These are phyloP conservation scores for Cydia fagiglandana DNA, from an alignment of 1,140 invertebrate species.

Conservation along the genomic window DNA sequence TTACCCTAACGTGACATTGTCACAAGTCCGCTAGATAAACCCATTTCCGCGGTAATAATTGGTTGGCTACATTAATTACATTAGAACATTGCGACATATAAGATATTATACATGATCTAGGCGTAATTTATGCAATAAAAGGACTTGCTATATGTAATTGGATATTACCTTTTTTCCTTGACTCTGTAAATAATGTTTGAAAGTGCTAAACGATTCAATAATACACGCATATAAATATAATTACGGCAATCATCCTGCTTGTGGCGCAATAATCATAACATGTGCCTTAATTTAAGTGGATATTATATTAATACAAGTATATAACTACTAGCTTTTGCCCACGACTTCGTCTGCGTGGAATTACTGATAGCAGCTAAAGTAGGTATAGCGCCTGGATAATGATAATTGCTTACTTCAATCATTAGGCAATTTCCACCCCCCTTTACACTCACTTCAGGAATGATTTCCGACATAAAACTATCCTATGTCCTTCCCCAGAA, in stretches of 20 bases:
- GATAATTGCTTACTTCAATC: no score
- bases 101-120: constrained; percentile 3
- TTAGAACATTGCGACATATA: background rate
- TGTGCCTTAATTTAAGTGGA: no score
- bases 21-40: constrained; percentile 7
- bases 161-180: constrained; percentile 2
- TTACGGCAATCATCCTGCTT: background rate
- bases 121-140: background rate
- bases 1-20: constrained; percentile 12
- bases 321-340: no score
- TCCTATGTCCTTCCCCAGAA: no score
- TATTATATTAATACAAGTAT: no score
- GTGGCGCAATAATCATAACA: background rate
- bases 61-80: constrained; percentile 4
- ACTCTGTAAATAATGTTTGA: background rate
- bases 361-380: no score
- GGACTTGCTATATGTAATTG: background rate
- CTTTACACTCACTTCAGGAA: no score
- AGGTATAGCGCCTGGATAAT: no score
- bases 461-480: no score
- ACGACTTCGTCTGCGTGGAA: no score
- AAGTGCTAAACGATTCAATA: background rate
- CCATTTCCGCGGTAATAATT: background rate
- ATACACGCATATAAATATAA: background rate
- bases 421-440: no score